A percentile compares a stretch with the other conserved stretches of the same genome.
These are phyloP conservation scores for Apamea sordens DNA, from an alignment of 2,888 invertebrate genomes.

Conservation along the genomic window DNA sequence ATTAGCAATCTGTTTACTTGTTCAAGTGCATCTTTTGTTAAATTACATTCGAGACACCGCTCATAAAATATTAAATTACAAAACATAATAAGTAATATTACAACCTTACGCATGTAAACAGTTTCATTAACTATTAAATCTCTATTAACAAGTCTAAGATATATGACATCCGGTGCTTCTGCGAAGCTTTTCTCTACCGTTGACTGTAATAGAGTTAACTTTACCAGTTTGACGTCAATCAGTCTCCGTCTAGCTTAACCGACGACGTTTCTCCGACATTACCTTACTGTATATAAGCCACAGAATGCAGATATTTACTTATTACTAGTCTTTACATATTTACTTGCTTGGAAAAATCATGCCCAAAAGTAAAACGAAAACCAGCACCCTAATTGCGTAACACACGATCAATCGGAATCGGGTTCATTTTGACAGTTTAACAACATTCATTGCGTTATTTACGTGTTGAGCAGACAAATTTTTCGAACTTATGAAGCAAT, in stretches of 20 bases:
- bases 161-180: conserved; percentile 32
- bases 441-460: too few species aligned
- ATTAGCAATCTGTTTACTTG: background rate
- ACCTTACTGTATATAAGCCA: background rate
- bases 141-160: conserved; percentile 25
- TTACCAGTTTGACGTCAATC: conserved; percentile 51
- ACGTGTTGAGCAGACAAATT: too few species aligned
- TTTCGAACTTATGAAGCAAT: too few species aligned
- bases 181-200: conserved; percentile 42
- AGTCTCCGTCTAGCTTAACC: conserved; percentile 32
- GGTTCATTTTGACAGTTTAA: too few species aligned
- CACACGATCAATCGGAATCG: too few species aligned
- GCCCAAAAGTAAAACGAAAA: background rate
- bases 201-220: conserved; percentile 37
- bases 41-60: background rate
- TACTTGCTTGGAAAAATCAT: too few species aligned
- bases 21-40: background rate
- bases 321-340: too few species aligned
- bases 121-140: conserved; percentile 13
- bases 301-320: background rate
- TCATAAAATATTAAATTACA: background rate
- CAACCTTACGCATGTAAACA: background rate
- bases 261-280: conserved; percentile 41
- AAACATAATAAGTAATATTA: background rate
- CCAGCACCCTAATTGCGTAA: too few species aligned